Percentiles rank a stretch among this genome's conserved stretches.
Evolutionary conservation across 2,888 invertebrate species (phyloP).

Genomic region (Graphium colonna): DNA sequence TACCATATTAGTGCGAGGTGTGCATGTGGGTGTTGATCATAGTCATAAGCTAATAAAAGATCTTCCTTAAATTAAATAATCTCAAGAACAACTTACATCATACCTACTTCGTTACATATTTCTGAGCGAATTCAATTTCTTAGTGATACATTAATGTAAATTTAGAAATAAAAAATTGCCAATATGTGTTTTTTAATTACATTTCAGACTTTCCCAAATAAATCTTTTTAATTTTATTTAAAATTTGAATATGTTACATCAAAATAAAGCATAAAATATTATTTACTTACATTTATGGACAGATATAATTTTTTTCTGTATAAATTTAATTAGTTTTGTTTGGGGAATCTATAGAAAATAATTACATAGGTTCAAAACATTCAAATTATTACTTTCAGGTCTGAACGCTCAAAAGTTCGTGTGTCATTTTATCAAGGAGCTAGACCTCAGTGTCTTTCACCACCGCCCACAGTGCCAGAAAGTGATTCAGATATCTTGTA

Average conservation of each 20-base stretch:
- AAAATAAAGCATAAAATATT: too few relatives aligned
- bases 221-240: neutral
- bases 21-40: conserved; percentile 49
- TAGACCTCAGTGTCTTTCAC: conserved; percentile 85
- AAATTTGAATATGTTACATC: neutral
- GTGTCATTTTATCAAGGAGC: conserved; percentile 92
- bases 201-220: too few relatives aligned
- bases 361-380: neutral
- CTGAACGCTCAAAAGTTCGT: conserved; percentile 88
- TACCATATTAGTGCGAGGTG: conserved; percentile 8
- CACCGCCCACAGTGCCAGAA: conserved; percentile 79
- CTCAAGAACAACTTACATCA: conserved; percentile 11
- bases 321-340: neutral
- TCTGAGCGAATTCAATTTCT: neutral
- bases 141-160: neutral
- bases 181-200: too few relatives aligned
- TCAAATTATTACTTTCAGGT: conserved; percentile 72
- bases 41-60: conserved; percentile 62
- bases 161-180: neutral
- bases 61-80: conserved; percentile 32
- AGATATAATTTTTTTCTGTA: neutral
- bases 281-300: neutral
- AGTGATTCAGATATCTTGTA: conserved; percentile 63
- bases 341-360: neutral
- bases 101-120: neutral